Percentiles rank a stretch among this genome's conserved stretches.
phyloP scores from a whole-genome alignment of 2,888 invertebrate species.

The Tinea trinotella region DNA sequence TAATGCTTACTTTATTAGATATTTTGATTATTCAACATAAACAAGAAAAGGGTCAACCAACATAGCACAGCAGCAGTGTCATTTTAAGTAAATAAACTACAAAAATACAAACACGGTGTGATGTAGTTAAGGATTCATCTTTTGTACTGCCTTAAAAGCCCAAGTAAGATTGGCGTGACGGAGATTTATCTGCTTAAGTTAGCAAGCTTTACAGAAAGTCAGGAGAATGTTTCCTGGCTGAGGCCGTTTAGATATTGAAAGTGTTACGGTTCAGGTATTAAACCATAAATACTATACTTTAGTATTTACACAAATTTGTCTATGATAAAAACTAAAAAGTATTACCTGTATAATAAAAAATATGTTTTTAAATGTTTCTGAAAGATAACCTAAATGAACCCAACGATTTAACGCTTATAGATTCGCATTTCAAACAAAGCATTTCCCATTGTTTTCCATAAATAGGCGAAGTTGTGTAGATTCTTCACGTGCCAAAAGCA shows the following conservation, averaged over 20 bases:
- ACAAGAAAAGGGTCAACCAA: no score
- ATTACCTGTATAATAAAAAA: neutral
- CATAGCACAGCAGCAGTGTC: no score
- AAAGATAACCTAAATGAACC: constrained; percentile 9
- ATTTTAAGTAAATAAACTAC: no score
- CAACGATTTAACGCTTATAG: neutral
- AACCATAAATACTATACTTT: no score
- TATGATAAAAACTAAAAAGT: neutral
- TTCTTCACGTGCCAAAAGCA: constrained; percentile 42
- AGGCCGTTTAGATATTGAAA: neutral
- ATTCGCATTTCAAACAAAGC: constrained; percentile 15
- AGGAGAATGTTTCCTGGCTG: neutral
- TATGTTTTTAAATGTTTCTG: neutral
- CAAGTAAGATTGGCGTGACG: neutral
- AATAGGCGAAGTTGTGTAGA: constrained; percentile 25
- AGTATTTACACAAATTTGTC: no score
- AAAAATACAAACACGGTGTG: no score
- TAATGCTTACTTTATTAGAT: neutral
- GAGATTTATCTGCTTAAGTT: neutral
- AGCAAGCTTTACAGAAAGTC: neutral
- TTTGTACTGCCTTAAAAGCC: neutral
- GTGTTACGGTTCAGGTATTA: neutral
- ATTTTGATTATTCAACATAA: no score
- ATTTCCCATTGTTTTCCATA: constrained; percentile 17
- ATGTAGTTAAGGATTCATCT: neutral